A percentile compares a stretch with the other conserved stretches of the same genome.
These are phyloP conservation scores for Helicolenus hilgendorfi DNA, from an alignment of 2,797 vertebrate genomes.

Conservation along the genomic window DNA sequence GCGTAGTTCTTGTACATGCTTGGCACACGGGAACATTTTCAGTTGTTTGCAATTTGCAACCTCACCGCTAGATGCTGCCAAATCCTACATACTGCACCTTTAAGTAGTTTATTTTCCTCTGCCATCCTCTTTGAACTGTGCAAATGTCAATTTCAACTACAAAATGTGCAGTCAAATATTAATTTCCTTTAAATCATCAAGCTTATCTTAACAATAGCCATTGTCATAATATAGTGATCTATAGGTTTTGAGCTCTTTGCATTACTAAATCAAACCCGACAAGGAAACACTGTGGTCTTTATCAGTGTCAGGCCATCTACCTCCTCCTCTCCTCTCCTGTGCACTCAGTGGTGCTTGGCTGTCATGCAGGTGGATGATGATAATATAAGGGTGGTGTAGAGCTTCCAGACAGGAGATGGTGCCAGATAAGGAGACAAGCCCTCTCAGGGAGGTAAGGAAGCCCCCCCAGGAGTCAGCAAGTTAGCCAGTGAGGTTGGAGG, in stretches of 20 bases:
- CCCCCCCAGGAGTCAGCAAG: conserved; percentile 58
- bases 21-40: too few species aligned
- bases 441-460: conserved; percentile 81
- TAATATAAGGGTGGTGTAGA: conserved; percentile 87
- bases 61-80: too few species aligned
- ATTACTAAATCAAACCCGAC: neutral
- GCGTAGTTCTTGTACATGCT: too few species aligned
- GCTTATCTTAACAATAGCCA: neutral
- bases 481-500: neutral
- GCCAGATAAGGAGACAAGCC: conserved; percentile 87
- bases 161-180: neutral
- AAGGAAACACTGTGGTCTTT: conserved; percentile 70
- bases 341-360: conserved; percentile 79
- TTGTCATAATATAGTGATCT: conserved; percentile 1
- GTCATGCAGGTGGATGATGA: conserved; percentile 89
- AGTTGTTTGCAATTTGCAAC: too few species aligned
- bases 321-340: conserved; percentile 63
- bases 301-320: conserved; percentile 83
- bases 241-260: neutral
- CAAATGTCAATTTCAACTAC: neutral
- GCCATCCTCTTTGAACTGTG: neutral
- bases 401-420: conserved; percentile 89
- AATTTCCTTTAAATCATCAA: neutral
- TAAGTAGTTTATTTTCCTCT: neutral
- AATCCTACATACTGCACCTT: too few species aligned